A percentile compares a stretch with the other conserved stretches of the same genome.
Conservation (phyloP, 1,140 invertebrate genomes). For the Radopholus similis region DNA sequence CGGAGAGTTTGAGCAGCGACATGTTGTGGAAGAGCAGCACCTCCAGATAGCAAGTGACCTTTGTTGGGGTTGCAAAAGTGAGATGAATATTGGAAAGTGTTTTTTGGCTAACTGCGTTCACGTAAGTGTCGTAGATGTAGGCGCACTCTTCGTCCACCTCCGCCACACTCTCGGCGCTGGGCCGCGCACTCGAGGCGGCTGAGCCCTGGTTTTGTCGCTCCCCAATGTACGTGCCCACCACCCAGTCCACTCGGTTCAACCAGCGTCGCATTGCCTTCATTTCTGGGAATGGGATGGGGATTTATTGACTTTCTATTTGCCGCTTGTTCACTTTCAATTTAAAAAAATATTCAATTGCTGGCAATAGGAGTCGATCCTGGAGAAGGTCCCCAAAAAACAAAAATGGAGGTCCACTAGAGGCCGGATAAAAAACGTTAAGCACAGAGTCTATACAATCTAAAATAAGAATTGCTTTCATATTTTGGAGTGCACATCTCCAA, state of each 20-base stretch:
- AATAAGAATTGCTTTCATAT: too few relatives aligned
- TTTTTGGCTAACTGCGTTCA: conserved; percentile 35
- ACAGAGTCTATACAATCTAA: conserved; percentile 1
- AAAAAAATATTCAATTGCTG: conserved; percentile 20
- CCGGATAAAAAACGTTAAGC: not conserved
- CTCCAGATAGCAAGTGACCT: conserved; percentile 33
- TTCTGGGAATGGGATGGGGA: conserved; percentile 36
- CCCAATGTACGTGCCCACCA: conserved; percentile 38
- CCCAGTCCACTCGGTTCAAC: conserved; percentile 30
- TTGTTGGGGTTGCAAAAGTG: not conserved
- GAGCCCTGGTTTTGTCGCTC: conserved; percentile 6
- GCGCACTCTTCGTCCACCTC: conserved; percentile 25
- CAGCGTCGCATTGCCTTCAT: conserved; percentile 48
- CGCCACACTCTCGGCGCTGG: conserved; percentile 6
- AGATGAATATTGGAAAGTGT: not conserved
- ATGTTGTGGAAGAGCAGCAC: conserved; percentile 52
- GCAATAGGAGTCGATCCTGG: too few relatives aligned
- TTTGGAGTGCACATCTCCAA: too few relatives aligned
- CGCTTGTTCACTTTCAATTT: conserved; percentile 20
- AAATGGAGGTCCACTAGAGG: too few relatives aligned
- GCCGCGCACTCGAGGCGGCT: not conserved
- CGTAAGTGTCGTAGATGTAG: conserved; percentile 51
- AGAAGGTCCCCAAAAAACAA: not conserved
- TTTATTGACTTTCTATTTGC: too few relatives aligned
- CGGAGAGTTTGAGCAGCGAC: conserved; percentile 40